Evolutionary conservation across 2,888 invertebrate species (phyloP), one percentile per base, ranked within the genome.

Genomic region (Plebejus anna): DNA sequence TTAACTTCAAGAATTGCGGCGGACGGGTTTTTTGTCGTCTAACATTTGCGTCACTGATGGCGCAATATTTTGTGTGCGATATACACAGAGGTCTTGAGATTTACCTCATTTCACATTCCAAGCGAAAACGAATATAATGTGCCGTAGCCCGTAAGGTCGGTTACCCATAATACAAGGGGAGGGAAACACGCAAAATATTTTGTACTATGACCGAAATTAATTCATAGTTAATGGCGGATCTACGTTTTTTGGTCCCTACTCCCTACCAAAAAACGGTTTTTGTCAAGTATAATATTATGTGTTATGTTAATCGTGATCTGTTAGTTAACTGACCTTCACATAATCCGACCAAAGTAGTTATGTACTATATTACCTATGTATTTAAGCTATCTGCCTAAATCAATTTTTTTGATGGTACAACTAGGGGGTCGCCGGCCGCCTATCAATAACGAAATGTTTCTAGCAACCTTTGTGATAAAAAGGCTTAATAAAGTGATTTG

Each of bases 41-140:
- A 66, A 5, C 66, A 66, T 32, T 66, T 66, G 32, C 66, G 66
- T 66, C 66, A 66, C 66, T 66, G 4, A 61, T 61, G 61, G 61
- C 28, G 61, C 28, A 61, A 61, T 61, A 61, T 61, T 61, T 61
- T 61, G 9, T 61, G 28, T 61, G 11, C 28, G 28, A 61, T 28
- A n/a, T 5, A 61, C 61, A 28, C 55, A 61, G 61, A 28, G 9
- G 28, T 61, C 61, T 61, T 28, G 22, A 61, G 28, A 61, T 61
- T 61, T 28, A 28, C 61, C 61, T 61, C 61, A 61, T 61, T 61
- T 61, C 61, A 28, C 61, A 61, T 61, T 59, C 61, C 55, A 55
- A 55, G 55, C 55, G 55, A 55, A 16, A 55, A 47, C 47, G 47
- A 55, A 55, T 55, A 55, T 16, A 4, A 55, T 16, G 7, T 42